These are phyloP conservation scores for Trematomus bernacchii DNA, from an alignment of 2,797 vertebrate genomes.

Conservation along the genomic window DNA sequence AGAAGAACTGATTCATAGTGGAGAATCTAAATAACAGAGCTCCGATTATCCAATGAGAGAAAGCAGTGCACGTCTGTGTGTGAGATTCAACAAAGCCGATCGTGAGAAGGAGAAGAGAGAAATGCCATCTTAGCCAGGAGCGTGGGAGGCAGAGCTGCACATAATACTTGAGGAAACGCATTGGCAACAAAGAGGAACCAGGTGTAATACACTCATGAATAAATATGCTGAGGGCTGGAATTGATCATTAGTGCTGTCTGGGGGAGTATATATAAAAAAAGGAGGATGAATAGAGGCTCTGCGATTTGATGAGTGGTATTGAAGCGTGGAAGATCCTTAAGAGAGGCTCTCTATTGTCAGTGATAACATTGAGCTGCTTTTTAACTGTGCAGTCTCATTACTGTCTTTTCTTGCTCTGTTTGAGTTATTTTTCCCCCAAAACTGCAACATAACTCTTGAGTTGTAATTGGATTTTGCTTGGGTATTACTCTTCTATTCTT, in stretches of 20 bases:
- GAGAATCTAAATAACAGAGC: conserved; percentile 35
- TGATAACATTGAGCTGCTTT: conserved; percentile 38
- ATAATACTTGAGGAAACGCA: conserved; percentile 74
- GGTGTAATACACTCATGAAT: conserved; percentile 79
- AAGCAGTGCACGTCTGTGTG: background rate
- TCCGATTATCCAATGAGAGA: conserved; percentile 42
- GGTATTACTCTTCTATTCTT: background rate
- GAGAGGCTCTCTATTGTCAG: conserved; percentile 46
- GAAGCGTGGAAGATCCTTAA: conserved; percentile 54
- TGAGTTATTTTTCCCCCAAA: background rate
- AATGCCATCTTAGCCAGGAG: conserved; percentile 53
- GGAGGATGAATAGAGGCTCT: conserved; percentile 38
- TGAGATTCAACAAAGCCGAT: conserved; percentile 49
- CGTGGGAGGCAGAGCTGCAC: conserved; percentile 66
- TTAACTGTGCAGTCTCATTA: conserved; percentile 43
- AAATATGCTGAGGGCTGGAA: conserved; percentile 72
- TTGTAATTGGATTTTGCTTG: conserved; percentile 17
- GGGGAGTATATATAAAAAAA: conserved; percentile 32
- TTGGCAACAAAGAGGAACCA: conserved; percentile 72
- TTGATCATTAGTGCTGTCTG: conserved; percentile 76
- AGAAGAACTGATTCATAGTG: conserved; percentile 31
- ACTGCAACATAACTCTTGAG: background rate
- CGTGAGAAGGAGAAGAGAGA: conserved; percentile 55
- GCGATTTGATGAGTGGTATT: conserved; percentile 61
- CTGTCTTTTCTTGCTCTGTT: conserved; percentile 28